Evolutionary conservation across 1,140 invertebrate genomes (phyloP).

Genomic region (Penaeus chinensis): DNA sequence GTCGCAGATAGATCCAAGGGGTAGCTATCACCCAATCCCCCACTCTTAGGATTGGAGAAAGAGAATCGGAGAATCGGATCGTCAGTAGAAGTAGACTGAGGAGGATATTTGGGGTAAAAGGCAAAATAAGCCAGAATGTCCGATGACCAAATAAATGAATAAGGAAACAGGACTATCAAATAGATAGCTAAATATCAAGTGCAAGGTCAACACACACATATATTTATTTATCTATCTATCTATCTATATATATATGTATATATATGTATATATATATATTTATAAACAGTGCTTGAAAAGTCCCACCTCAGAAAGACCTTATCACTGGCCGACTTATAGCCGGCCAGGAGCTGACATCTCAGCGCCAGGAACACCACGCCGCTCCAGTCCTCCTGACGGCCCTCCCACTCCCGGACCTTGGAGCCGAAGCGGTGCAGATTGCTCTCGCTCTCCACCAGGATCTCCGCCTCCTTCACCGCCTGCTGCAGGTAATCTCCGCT

Average conservation of each 20-base stretch:
- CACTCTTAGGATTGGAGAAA: not conserved
- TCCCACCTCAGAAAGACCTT: conserved; percentile 39
- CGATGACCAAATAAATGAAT: no score
- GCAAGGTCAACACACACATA: no score
- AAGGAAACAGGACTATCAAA: no score
- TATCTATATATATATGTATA: no score
- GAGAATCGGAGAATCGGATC: not conserved
- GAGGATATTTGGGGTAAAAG: no score
- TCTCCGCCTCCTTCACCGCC: conserved; percentile 41
- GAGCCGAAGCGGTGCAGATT: conserved; percentile 26
- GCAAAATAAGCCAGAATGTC: no score
- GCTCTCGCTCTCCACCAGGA: not conserved
- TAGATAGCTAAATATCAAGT: no score
- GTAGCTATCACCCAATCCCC: conserved; percentile 45
- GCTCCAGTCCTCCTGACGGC: conserved; percentile 33
- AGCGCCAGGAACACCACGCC: conserved; percentile 37
- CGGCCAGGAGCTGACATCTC: conserved; percentile 18
- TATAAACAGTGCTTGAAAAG: not conserved
- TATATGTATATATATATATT: no score
- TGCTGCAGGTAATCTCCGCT: conserved; percentile 20
- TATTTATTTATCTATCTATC: accelerated
- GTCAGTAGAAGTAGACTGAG: not conserved
- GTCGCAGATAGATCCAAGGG: conserved; percentile 41
- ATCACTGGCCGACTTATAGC: conserved; percentile 16
- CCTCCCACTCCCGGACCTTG: conserved; percentile 41